A percentile compares a stretch with the other conserved stretches of the same genome.
These are phyloP conservation scores for Megathymus violae DNA, from an alignment of 1,140 invertebrate species.

Conservation along the genomic window DNA sequence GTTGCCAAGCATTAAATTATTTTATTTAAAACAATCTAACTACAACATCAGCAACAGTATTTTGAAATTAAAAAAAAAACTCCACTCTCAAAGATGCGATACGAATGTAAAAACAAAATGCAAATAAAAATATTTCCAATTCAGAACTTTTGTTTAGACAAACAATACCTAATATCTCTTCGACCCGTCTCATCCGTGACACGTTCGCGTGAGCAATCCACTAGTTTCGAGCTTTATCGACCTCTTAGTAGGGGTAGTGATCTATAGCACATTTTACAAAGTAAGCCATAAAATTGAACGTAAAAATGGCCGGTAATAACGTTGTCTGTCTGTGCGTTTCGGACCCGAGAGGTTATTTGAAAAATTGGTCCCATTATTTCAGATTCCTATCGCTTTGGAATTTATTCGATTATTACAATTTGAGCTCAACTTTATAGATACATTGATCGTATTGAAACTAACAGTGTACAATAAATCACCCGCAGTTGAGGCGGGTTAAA, in stretches of 20 bases:
- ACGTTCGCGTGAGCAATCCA: too few relatives aligned
- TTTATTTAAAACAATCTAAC: too few relatives aligned
- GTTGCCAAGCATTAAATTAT: too few relatives aligned
- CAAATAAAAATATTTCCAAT: slow-evolving; percentile 18
- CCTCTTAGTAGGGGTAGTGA: slow-evolving; percentile 59
- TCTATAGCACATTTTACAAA: slow-evolving; percentile 73
- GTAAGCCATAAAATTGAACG: slow-evolving; percentile 73
- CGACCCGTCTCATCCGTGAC: slow-evolving; percentile 34
- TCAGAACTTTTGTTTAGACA: not conserved
- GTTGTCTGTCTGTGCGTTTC: slow-evolving; percentile 45
- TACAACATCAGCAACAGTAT: too few relatives aligned
- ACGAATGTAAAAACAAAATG: slow-evolving; percentile 12
- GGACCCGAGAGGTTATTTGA: slow-evolving; percentile 32
- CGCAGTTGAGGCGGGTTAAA: too few relatives aligned
- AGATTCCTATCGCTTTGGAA: slow-evolving; percentile 17
- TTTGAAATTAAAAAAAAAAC: too few relatives aligned
- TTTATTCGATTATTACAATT: slow-evolving; percentile 13
- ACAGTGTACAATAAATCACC: too few relatives aligned
- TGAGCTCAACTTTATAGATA: not conserved
- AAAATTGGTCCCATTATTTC: slow-evolving; percentile 22
- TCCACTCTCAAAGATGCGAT: not conserved
- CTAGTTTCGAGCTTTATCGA: slow-evolving; percentile 7
- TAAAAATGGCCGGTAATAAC: slow-evolving; percentile 61
- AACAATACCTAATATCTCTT: not conserved
- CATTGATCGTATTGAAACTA: not conserved